A percentile compares a stretch with the other conserved stretches of the same genome.
Evolutionary conservation across 2,113 vertebrate genomes (phyloP).

Genomic region (Calidris pugnax): DNA sequence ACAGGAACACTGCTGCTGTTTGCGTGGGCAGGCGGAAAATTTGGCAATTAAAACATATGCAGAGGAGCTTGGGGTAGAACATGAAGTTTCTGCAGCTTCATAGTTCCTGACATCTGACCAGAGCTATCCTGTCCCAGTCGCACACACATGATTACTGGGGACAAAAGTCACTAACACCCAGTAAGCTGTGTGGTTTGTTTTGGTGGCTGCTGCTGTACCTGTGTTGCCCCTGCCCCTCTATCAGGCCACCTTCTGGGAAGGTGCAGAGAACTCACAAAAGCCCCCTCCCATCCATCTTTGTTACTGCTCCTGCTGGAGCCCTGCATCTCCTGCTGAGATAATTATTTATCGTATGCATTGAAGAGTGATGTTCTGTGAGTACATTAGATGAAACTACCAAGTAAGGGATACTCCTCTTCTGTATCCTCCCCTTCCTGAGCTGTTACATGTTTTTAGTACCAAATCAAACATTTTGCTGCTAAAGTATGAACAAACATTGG

Average conservation of each 20-base stretch:
- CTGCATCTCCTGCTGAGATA: too few relatives aligned
- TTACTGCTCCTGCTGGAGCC: not conserved
- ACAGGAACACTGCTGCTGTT: not conserved
- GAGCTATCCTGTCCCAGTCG: rapidly evolving
- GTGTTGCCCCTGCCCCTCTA: rapidly evolving
- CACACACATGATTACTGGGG: rapidly evolving
- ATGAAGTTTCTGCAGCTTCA: not conserved
- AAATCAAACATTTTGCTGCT: not conserved
- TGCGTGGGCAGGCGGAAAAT: not conserved
- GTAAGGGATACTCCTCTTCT: not conserved
- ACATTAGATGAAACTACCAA: not conserved
- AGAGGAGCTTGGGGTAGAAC: not conserved
- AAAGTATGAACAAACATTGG: not conserved
- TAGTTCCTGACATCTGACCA: not conserved
- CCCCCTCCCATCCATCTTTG: not conserved
- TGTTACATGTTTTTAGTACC: not conserved
- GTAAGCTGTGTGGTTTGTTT: rapidly evolving
- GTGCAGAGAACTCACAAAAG: too few relatives aligned
- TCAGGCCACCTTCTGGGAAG: not conserved
- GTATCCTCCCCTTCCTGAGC: too few relatives aligned
- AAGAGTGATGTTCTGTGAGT: not conserved
- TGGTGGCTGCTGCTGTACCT: not conserved
- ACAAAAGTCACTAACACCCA: too few relatives aligned
- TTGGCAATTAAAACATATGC: rapidly evolving
- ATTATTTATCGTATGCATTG: rapidly evolving